Base-by-base conservation (phyloP, 2,113 vertebrate genomes). In the Gobius niger region DNA sequence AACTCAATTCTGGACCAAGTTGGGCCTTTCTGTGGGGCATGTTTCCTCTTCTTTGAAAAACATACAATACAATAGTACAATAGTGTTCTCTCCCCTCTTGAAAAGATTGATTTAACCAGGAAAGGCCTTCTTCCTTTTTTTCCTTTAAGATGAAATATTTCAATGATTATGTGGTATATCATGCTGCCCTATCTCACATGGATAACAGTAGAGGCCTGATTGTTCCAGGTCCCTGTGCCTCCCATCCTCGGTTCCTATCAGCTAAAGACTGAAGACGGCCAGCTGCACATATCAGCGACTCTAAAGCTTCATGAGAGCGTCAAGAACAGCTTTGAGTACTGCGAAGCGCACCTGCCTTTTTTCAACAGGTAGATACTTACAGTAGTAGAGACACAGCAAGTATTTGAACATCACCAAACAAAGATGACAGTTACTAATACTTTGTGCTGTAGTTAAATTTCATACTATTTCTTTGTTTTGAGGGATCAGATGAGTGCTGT, bases 291-390 rank as follows among this genome's bases (percentile, higher is more conserved):
- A 81, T 87, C 87, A 0, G 85, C 95, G 46, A 92, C 91, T 72
- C 92, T 97, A 74, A 97, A 98, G 85, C 95, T 98, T 81, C 96
- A 98, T 9, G 96, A 98, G 87, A 98, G 95, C 82, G 92, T 98
- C 72, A 96, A 92, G 89, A 98, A 96, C 85, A 92, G 86, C 73
- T 98, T 98, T 92, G 95, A 98, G 68, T 96, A 94, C 88, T 98
- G 96, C 89, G 95, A 97, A 87, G 96, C 94, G 82, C 94, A 82
- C 52, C 86, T 98, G 81, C 95, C 94, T 9, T 96, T 98, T 85
- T 96, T 95, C 59, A 99, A 98, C 90, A 95, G 95, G 96, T 99
- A 91, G 81, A 42, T 13, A 11, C 13, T 53, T 53, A 53, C 14
- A 14, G 15, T 15, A 15, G 6, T 49, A 49, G 47, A 49, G 5